Evolutionary conservation across 1,140 invertebrate genomes (phyloP).

Genomic region (Monochamus saltuarius): DNA sequence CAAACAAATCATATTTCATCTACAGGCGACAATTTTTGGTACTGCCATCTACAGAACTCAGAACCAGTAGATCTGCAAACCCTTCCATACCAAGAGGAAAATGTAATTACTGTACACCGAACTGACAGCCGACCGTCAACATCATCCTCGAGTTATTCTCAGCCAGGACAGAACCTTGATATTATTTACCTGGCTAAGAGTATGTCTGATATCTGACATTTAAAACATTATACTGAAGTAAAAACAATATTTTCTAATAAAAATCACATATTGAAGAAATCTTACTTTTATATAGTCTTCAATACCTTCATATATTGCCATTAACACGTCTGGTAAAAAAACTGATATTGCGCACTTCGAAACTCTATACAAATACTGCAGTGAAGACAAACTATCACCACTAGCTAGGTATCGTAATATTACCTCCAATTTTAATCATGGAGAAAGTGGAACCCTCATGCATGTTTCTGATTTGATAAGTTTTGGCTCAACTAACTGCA

Average conservation of each 20-base stretch:
- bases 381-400: slow-evolving; percentile 14
- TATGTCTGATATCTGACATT: neutral
- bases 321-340: neutral
- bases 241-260: neutral
- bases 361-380: slow-evolving; percentile 7
- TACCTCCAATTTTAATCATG: slow-evolving; percentile 17
- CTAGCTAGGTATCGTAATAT: slow-evolving; percentile 18
- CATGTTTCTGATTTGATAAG: slow-evolving; percentile 16
- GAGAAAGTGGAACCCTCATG: slow-evolving; percentile 14
- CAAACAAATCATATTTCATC: too few relatives aligned
- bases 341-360: neutral
- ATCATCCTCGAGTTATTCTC: too few relatives aligned
- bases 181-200: too few relatives aligned
- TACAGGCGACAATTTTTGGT: too few relatives aligned
- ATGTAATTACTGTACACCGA: too few relatives aligned
- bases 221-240: neutral
- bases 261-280: neutral
- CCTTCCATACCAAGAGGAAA: too few relatives aligned
- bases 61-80: too few relatives aligned
- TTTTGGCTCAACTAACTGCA: slow-evolving; percentile 13
- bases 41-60: too few relatives aligned
- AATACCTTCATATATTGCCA: too few relatives aligned
- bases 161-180: too few relatives aligned
- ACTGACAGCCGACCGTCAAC: too few relatives aligned
- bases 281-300: too few relatives aligned